Conservation (phyloP, 1,140 invertebrate genomes). For the Drosophila sturtevanti region DNA sequence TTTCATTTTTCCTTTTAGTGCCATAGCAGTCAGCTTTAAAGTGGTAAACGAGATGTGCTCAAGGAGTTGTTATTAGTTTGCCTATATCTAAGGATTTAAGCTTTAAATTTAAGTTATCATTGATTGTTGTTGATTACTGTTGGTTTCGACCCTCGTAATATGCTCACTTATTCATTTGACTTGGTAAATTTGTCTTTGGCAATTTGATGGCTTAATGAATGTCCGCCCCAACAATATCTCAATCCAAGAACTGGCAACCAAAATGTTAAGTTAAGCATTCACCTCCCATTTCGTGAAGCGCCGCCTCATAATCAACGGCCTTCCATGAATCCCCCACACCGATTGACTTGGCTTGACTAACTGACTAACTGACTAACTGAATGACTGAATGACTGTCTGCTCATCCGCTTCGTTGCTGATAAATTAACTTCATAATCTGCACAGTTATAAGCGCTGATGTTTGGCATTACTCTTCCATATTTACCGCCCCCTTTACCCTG, state of each 20-base stretch:
- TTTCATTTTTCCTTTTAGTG: slow-evolving; percentile 8
- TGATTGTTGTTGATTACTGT: neutral
- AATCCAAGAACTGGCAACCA: slow-evolving; percentile 51
- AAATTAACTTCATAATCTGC: slow-evolving; percentile 81
- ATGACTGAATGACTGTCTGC: slow-evolving; percentile 52
- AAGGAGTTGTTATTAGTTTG: slow-evolving; percentile 9
- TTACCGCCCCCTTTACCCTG: slow-evolving; percentile 16
- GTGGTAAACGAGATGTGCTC: neutral
- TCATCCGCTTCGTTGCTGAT: slow-evolving; percentile 77
- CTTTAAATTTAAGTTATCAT: no score
- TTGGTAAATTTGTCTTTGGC: slow-evolving; percentile 72
- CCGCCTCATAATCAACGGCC: slow-evolving; percentile 55
- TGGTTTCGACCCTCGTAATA: slow-evolving; percentile 26
- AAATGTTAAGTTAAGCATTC: slow-evolving; percentile 68
- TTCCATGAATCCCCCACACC: slow-evolving; percentile 2
- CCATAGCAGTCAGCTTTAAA: slow-evolving; percentile 55
- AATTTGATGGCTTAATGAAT: slow-evolving; percentile 81
- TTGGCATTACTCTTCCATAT: slow-evolving; percentile 81
- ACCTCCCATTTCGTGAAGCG: slow-evolving; percentile 16
- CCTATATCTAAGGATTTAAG: no score
- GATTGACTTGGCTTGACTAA: slow-evolving; percentile 22
- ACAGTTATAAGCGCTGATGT: slow-evolving; percentile 80
- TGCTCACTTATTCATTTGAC: slow-evolving; percentile 75
- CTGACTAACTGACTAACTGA: slow-evolving; percentile 22
- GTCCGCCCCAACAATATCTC: slow-evolving; percentile 58